Evolutionary conservation across 2,888 invertebrate species (phyloP), one percentile per base, ranked within the genome.

Genomic region (Limnephilus rhombicus): DNA sequence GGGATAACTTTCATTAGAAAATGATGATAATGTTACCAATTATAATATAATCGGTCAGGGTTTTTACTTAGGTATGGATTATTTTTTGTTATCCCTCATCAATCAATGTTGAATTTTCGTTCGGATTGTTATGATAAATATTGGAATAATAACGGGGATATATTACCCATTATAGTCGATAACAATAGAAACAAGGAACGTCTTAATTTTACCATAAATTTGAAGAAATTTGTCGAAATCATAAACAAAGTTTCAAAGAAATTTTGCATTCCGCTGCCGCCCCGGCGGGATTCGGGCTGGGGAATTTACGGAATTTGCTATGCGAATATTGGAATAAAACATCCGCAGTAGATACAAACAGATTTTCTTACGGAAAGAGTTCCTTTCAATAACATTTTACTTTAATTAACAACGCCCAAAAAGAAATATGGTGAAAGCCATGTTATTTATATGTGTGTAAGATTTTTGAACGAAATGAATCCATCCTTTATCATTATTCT

Each of bases 151-250:
- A 82, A 82, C 13, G 13, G 12, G 82, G 34, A 82, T 68, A 24
- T 68, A 68, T 82, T 34, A 31, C 5, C 15, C 82, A 82, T 82
- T 82, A 82, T 31, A 31, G 18, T 34, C 29, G 82, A 29, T 31
- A 82, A 82, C 82, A 82, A 82, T 82, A 82, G 82, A 31, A 82
- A 31, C 18, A 82, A 31, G 31, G 34, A 7, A 82, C 82, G 82
- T 34, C 18, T 31, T 82, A 34, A 34, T 82, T 34, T 34, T 34
- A 82, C 82, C 24, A 68, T 24, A 24, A 82, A 82, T 82, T 31
- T 31, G 15, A 13, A 31, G 34, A 82, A 82, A 34, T 82, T 68
- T 68, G n/a, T 9, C 9, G 68, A 68, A 68, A 68, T 68, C 68
- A 68, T 68, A 68, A n/a, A 68, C 68, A 7, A 68, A 68, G 68